Conservation (phyloP, 2,797 vertebrate species). For the Esox lucius region DNA sequence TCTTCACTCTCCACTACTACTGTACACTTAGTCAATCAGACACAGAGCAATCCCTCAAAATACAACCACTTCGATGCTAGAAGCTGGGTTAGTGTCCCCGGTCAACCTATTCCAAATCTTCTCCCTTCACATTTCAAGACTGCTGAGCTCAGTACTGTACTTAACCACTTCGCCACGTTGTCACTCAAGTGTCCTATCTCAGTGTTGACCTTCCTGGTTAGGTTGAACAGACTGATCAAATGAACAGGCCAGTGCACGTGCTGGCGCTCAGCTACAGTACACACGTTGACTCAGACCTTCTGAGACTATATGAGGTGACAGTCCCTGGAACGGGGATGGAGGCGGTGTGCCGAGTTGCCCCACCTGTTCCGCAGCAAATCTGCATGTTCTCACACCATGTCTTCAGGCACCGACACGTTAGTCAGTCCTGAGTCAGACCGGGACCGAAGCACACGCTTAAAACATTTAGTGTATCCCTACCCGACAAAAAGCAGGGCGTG, state of each 20-base stretch:
- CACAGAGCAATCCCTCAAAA: background rate
- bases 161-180: background rate
- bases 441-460: background rate
- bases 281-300: background rate
- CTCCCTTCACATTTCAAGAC: background rate
- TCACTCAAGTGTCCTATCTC: too few species aligned
- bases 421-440: background rate
- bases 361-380: conserved; percentile 11
- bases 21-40: background rate
- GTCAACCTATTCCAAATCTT: background rate
- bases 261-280: too few species aligned
- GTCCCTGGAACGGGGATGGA: background rate
- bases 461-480: background rate
- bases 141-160: background rate
- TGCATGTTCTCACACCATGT: background rate
- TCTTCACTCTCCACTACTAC: background rate
- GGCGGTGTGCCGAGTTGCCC: background rate
- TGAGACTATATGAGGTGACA: background rate
- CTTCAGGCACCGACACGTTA: background rate
- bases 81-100: background rate
- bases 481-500: background rate
- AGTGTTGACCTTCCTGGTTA: too few species aligned
- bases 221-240: too few species aligned
- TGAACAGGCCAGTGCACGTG: too few species aligned
- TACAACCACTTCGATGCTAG: background rate